Evolutionary conservation across 30 jellyfish, hydroid and myxozoan genomes (phyloP), one percentile per base, ranked within the genome.

Genomic region (Phacellophora camtschatica): DNA sequence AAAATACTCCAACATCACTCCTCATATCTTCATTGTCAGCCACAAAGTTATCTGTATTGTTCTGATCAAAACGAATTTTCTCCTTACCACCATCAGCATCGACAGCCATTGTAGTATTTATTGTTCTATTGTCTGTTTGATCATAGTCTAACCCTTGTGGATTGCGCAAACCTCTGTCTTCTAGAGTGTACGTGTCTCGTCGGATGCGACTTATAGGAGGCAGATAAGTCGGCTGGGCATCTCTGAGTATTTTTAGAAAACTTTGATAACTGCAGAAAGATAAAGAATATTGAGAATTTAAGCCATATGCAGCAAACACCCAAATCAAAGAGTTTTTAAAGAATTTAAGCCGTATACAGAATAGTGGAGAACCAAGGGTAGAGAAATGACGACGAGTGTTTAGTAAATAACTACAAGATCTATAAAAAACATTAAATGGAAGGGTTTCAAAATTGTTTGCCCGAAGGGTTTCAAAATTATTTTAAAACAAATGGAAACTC

Each of bases 221-320:
- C 27, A 72, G 71, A 31, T 72, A 72, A 5, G 86, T 72, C 6
- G 86, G 86, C 46, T 72, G 74, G 24, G 86, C 86, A 29, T 72
- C 48, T 49, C 36, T 54, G 16, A 72, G 86, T 5, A 51, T 34
- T 24, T 20, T 6, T 23, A 72, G 27, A 35, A 72, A 51, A 23
- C 9, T 16, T 4, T 56, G 39, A 35, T 72, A 72, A 74, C 86
- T 72, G 66, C 20, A 61, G 19, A 49, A 49, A 41, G 55, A 16
- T 16, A 41, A 41, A 7, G 16, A 9, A 41, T 41, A 9, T 41
- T 41, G 16, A 41, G 55, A 41, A 7, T 41, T 16, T 7, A 41
- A 16, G 16, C 55, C 55, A 41, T 41, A 7, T 41, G 55, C 55
- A 41, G 55, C 55, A n/a, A n/a, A n/a, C n/a, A n/a, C n/a, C n/a